A percentile compares a stretch with the other conserved stretches of the same genome.
Evolutionary conservation across 2,888 invertebrate species (phyloP).

Genomic region (Hetaerina titia): DNA sequence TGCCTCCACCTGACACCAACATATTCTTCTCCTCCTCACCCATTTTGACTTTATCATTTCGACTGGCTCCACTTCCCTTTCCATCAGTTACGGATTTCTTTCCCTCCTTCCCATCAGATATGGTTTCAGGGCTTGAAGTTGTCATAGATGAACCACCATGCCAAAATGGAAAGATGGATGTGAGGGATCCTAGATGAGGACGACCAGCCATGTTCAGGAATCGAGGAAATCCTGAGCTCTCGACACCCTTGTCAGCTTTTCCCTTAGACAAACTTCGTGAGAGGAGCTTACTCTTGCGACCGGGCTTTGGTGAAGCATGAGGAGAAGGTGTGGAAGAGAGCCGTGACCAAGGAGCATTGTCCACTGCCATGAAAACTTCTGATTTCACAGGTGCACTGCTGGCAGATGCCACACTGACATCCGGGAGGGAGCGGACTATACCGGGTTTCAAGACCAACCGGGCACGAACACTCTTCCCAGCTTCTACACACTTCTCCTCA

Average conservation of each 20-base stretch:
- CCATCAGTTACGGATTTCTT: constrained; percentile 33
- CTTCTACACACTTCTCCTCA: constrained; percentile 71
- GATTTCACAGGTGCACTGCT: neutral
- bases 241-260: constrained; percentile 62
- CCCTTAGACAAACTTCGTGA: constrained; percentile 66
- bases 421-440: constrained; percentile 74
- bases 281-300: constrained; percentile 68
- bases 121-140: neutral
- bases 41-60: constrained; percentile 55
- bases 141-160: constrained; percentile 50
- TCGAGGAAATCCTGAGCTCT: constrained; percentile 68
- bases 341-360: neutral
- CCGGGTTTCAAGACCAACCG: constrained; percentile 77
- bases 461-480: constrained; percentile 63
- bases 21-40: constrained; percentile 66
- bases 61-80: constrained; percentile 63
- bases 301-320: constrained; percentile 32
- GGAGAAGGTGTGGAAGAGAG: constrained; percentile 19
- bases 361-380: constrained; percentile 68
- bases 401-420: constrained; percentile 60
- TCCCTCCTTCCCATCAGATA: constrained; percentile 65
- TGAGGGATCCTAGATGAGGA: constrained; percentile 68
- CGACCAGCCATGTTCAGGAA: constrained; percentile 68
- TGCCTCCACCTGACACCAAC: neutral
- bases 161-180: constrained; percentile 71